Percentiles rank a stretch among this genome's conserved stretches.
Evolutionary conservation across 1,140 invertebrate species (phyloP).

Genomic region (Ceratina australensis): DNA sequence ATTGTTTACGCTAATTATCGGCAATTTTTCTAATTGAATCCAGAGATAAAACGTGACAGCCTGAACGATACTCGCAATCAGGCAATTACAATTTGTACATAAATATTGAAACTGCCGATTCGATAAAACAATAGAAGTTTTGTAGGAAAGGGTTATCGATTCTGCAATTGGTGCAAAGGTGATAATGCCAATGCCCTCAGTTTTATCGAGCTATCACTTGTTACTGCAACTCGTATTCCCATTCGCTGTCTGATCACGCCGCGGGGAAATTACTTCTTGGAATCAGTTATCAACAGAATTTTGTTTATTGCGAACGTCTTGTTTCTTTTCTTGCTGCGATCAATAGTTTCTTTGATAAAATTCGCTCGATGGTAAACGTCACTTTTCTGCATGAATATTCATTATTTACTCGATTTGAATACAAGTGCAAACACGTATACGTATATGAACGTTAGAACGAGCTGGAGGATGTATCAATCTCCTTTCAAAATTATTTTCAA

Average conservation of each 20-base stretch:
- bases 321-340: too few relatives aligned
- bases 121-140: background rate
- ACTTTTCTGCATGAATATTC: background rate
- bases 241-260: background rate
- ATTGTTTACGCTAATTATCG: background rate
- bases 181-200: slow-evolving; percentile 1
- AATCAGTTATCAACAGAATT: background rate
- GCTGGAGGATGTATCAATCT: too few relatives aligned
- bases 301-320: background rate
- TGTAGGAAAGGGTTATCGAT: slow-evolving; percentile 27
- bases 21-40: background rate
- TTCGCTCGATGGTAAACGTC: background rate
- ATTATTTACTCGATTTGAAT: slow-evolving; percentile 4
- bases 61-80: background rate
- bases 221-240: background rate
- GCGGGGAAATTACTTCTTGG: too few relatives aligned
- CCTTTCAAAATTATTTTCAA: too few relatives aligned
- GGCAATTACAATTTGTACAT: background rate
- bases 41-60: background rate
- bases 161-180: slow-evolving; percentile 12
- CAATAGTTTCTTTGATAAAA: background rate
- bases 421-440: too few relatives aligned
- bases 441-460: too few relatives aligned
- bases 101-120: background rate
- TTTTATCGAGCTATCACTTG: background rate